Evolutionary conservation across 1,140 invertebrate species (phyloP).

Genomic region (Lordiphosa clarofinis): DNA sequence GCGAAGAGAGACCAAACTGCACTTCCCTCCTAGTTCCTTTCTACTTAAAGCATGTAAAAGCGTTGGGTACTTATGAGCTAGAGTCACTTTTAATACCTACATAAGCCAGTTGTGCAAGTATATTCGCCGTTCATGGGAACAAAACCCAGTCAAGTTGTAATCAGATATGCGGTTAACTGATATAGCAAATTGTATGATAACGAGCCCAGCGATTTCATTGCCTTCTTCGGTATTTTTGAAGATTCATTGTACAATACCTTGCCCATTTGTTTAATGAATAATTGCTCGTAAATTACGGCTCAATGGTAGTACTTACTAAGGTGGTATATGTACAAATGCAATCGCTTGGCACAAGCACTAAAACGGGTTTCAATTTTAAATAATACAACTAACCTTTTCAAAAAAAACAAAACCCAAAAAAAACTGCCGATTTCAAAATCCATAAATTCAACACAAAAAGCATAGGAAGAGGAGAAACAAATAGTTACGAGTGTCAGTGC

Average conservation of each 20-base stretch:
- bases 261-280: constrained; percentile 6
- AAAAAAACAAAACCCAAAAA: constrained; percentile 25
- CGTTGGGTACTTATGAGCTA: no score
- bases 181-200: no score
- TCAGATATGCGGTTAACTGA: no score
- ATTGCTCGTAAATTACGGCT: constrained; percentile 12
- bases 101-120: no score
- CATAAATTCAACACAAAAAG: constrained; percentile 35
- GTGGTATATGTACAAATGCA: constrained; percentile 30
- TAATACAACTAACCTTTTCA: constrained; percentile 57
- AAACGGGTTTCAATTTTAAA: constrained; percentile 56
- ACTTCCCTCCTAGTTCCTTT: no score
- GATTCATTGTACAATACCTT: constrained; percentile 5
- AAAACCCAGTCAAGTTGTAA: no score
- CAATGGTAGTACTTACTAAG: constrained; percentile 21
- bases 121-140: no score
- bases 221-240: constrained; percentile 1
- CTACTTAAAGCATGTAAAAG: no score
- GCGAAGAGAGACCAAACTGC: no score
- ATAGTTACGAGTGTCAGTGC: constrained; percentile 39
- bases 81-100: no score
- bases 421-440: constrained; percentile 42
- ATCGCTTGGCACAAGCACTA: constrained; percentile 28
- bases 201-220: neutral
- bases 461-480: constrained; percentile 31